These are phyloP conservation scores for Globodera rostochiensis DNA, from an alignment of 1,140 invertebrate genomes.

Conservation along the genomic window DNA sequence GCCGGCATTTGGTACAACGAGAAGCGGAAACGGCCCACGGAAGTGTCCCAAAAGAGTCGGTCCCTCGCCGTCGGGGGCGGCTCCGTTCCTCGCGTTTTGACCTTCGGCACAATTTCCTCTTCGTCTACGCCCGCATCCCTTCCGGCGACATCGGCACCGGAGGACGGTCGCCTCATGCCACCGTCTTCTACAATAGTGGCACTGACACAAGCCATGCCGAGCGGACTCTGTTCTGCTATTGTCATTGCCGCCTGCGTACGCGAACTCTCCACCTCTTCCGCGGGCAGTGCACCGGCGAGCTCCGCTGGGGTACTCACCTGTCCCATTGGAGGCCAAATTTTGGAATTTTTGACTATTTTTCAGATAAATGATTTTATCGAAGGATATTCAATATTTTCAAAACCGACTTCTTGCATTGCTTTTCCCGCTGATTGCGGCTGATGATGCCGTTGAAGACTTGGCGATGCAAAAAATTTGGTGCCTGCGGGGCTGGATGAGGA, in stretches of 20 bases:
- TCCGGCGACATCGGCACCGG: not conserved
- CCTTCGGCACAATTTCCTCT: not conserved
- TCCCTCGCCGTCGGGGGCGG: constrained; percentile 8
- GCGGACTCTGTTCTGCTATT: constrained; percentile 61
- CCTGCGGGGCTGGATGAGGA: constrained; percentile 25
- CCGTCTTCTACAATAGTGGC: constrained; percentile 14
- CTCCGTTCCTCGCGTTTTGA: not conserved
- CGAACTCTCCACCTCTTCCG: constrained; percentile 75
- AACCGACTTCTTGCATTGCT: constrained; percentile 21
- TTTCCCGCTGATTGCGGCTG: constrained; percentile 13
- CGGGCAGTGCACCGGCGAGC: constrained; percentile 79
- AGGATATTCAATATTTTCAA: too few species aligned
- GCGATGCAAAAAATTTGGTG: constrained; percentile 22
- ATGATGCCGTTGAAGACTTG: constrained; percentile 9
- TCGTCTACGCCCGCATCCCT: not conserved
- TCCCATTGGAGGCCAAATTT: not conserved
- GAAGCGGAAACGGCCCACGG: constrained; percentile 87
- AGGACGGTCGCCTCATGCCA: not conserved
- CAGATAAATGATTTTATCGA: too few species aligned
- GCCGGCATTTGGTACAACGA: constrained; percentile 86
- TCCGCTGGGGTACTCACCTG: constrained; percentile 69
- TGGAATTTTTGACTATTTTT: not conserved
- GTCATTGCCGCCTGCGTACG: constrained; percentile 84
- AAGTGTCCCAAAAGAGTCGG: constrained; percentile 80
- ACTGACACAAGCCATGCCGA: constrained; percentile 23